Percentiles rank a stretch among this genome's conserved stretches.
Evolutionary conservation across 1,140 invertebrate species (phyloP).

Genomic region (Papilio machaon): DNA sequence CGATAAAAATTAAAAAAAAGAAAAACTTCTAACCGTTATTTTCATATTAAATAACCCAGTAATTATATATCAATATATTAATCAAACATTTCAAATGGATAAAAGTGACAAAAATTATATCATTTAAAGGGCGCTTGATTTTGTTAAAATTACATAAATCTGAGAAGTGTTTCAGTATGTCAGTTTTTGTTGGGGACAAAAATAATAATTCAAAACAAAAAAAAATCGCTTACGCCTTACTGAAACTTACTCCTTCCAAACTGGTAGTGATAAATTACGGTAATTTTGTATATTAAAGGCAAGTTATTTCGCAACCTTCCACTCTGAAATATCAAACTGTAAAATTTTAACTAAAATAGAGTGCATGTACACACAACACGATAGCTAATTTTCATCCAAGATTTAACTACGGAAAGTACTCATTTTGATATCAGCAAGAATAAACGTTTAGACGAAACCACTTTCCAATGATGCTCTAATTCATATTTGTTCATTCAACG

Average conservation of each 20-base stretch:
- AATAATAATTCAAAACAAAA: too few relatives aligned
- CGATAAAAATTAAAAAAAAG: neutral
- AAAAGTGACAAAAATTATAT: too few relatives aligned
- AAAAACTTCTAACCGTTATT: neutral
- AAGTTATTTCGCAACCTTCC: neutral
- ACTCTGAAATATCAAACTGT: neutral
- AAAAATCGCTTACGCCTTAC: too few relatives aligned
- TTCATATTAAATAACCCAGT: too few relatives aligned
- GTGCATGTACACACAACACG: neutral
- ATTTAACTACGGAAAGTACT: neutral
- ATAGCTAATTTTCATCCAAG: slow-evolving; percentile 21
- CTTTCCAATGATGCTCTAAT: neutral
- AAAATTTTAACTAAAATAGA: neutral
- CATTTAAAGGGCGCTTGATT: too few relatives aligned
- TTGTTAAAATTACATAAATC: too few relatives aligned
- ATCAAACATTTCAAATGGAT: too few relatives aligned
- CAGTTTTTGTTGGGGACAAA: too few relatives aligned
- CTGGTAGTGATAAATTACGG: neutral
- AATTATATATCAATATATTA: too few relatives aligned
- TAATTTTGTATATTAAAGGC: neutral
- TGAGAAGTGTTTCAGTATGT: too few relatives aligned
- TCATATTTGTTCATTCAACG: too few relatives aligned
- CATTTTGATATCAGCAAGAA: neutral
- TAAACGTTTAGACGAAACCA: neutral
- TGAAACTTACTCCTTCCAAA: too few relatives aligned